These are phyloP conservation scores for Melinaea menophilus DNA, from an alignment of 2,888 invertebrate genomes.

Conservation along the genomic window DNA sequence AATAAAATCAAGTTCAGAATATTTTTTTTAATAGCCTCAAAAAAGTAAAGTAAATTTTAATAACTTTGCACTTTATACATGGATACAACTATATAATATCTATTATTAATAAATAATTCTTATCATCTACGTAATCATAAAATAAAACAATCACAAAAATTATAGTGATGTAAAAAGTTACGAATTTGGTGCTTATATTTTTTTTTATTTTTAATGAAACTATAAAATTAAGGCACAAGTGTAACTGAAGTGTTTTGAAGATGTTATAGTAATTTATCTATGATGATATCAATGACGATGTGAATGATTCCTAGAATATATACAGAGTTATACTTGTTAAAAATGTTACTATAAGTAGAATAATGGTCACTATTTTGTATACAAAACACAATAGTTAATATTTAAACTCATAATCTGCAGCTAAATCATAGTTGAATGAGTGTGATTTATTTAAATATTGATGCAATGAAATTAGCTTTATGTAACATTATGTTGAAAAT, in stretches of 20 bases:
- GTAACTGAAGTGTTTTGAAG: not conserved
- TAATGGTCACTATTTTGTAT: too few relatives aligned
- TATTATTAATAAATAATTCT: slow-evolving; percentile 17
- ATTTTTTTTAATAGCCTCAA: not conserved
- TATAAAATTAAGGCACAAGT: slow-evolving; percentile 14
- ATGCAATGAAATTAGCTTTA: too few relatives aligned
- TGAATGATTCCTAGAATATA: too few relatives aligned
- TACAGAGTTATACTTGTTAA: too few relatives aligned
- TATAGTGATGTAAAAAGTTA: slow-evolving; percentile 10
- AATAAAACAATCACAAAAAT: slow-evolving; percentile 12
- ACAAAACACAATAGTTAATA: too few relatives aligned
- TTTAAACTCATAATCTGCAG: too few relatives aligned
- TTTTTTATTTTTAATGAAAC: not conserved
- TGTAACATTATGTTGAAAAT: not conserved
- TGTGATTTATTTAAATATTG: too few relatives aligned
- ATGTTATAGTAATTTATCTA: too few relatives aligned
- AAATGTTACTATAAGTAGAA: too few relatives aligned
- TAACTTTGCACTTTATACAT: not conserved
- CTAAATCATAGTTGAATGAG: too few relatives aligned
- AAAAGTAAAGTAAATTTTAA: not conserved
- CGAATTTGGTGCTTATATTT: not conserved
- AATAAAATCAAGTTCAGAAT: slow-evolving; percentile 9
- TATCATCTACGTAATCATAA: slow-evolving; percentile 28
- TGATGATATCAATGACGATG: too few relatives aligned
- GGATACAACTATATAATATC: slow-evolving; percentile 13